Evolutionary conservation across 2,797 vertebrate species (phyloP).

Genomic region (Aviceda leuphotes): DNA sequence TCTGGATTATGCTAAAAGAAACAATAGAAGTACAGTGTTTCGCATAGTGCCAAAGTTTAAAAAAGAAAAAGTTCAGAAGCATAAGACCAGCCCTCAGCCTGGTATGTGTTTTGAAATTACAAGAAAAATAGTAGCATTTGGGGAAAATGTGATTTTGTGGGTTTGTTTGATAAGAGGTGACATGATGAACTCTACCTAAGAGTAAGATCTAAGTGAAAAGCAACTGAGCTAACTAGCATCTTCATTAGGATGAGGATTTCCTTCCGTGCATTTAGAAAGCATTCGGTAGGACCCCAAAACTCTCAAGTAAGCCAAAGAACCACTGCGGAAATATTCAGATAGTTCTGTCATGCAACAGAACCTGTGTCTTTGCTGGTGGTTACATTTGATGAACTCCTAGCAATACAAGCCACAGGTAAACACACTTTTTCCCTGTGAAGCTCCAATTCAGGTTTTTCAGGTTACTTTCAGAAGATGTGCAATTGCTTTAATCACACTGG

Average conservation of each 20-base stretch:
- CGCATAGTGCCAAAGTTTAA: conserved; percentile 99
- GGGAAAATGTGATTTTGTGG: neutral
- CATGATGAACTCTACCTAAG: neutral
- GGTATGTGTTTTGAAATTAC: conserved; percentile 81
- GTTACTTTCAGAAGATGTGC: neutral
- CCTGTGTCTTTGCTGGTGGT: neutral
- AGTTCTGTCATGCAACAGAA: neutral
- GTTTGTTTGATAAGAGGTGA: neutral
- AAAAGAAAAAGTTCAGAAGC: conserved; percentile 92
- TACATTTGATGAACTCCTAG: neutral
- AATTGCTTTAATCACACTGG: neutral
- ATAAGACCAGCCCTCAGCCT: conserved; percentile 91
- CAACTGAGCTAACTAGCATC: neutral
- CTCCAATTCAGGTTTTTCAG: neutral
- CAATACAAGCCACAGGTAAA: neutral
- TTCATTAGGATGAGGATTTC: neutral
- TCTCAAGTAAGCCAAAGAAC: neutral
- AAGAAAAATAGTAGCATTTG: neutral
- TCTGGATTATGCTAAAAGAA: conserved; percentile 95
- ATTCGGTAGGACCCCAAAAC: neutral
- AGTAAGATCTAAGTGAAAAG: neutral
- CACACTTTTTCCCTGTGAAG: neutral
- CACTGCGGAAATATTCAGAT: neutral
- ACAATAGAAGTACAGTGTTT: conserved; percentile 94
- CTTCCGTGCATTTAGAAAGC: neutral